Conservation (phyloP, 1,140 invertebrate genomes). For the Dreissena rostriformis region DNA sequence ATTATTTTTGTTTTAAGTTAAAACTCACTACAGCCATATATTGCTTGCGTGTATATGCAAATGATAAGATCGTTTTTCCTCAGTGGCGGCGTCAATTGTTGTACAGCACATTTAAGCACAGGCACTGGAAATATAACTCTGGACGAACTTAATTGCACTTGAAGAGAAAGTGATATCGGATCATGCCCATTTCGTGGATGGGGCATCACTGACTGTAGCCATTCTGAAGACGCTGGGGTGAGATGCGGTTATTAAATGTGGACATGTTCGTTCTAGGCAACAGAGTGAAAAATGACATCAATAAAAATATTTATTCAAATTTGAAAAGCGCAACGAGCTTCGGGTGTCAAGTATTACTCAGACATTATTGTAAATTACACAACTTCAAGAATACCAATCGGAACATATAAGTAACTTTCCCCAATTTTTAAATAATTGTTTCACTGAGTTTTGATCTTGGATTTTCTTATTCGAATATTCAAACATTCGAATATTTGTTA, state of each 20-base stretch:
- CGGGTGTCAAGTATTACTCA: no score
- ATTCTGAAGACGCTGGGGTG: conserved; percentile 34
- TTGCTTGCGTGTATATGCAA: not conserved
- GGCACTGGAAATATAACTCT: conserved; percentile 34
- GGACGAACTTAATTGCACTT: conserved; percentile 16
- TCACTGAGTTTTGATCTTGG: no score
- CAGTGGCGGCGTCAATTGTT: not conserved
- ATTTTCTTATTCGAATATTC: no score
- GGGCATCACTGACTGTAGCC: conserved; percentile 20
- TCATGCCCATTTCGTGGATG: not conserved
- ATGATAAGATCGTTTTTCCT: not conserved
- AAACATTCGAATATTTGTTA: no score
- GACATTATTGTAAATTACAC: no score
- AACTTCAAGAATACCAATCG: no score
- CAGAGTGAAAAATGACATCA: not conserved
- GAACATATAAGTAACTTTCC: no score
- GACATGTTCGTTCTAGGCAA: not conserved
- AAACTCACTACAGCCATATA: no score
- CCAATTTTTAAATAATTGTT: no score
- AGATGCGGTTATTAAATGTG: conserved; percentile 11
- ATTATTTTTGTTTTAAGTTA: no score
- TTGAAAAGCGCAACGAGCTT: no score
- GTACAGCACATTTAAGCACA: conserved; percentile 26
- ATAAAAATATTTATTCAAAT: no score
- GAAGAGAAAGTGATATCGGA: conserved; percentile 15